Evolutionary conservation across 1,140 invertebrate species (phyloP).

Genomic region (Drosophila pseudoananassae): DNA sequence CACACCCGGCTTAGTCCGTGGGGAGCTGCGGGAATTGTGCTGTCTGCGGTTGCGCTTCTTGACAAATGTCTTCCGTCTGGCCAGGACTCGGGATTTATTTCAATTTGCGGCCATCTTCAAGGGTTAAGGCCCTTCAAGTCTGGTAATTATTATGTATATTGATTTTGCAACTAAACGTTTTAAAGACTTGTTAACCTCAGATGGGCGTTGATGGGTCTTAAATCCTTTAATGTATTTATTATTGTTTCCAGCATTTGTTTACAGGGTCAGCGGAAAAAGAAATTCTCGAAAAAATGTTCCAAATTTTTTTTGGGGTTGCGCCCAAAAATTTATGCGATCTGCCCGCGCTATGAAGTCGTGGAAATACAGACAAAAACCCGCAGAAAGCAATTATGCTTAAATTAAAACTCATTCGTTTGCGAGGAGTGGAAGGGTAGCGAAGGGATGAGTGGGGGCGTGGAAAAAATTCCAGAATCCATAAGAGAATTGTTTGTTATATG

Average conservation of each 20-base stretch:
- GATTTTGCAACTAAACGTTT: conserved; percentile 49
- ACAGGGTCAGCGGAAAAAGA: not conserved
- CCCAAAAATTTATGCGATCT: conserved; percentile 1
- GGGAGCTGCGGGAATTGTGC: conserved; percentile 60
- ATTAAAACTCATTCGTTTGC: conserved; percentile 81
- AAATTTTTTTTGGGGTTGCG: conserved; percentile 18
- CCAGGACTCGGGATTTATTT: conserved; percentile 34
- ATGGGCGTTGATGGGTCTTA: not conserved
- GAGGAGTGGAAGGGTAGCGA: too few species aligned
- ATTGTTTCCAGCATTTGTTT: conserved; percentile 2
- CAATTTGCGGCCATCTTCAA: conserved; percentile 25
- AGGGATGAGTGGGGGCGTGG: conserved; percentile 4
- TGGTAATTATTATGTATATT: conserved; percentile 69
- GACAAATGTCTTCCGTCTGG: conserved; percentile 52
- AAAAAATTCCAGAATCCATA: conserved; percentile 61
- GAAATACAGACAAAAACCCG: conserved; percentile 44
- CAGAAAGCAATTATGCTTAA: conserved; percentile 81
- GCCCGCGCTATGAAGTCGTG: conserved; percentile 16
- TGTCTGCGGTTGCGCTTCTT: conserved; percentile 27
- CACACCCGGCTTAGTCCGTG: conserved; percentile 30
- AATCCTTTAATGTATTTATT: conserved; percentile 19
- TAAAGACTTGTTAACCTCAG: conserved; percentile 46
- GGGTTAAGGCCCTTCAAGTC: conserved; percentile 26
- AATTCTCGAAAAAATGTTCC: not conserved
- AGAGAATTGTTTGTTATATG: conserved; percentile 58